These are phyloP conservation scores for Agriopis leucophaearia DNA, from an alignment of 2,888 invertebrate species.

Conservation along the genomic window DNA sequence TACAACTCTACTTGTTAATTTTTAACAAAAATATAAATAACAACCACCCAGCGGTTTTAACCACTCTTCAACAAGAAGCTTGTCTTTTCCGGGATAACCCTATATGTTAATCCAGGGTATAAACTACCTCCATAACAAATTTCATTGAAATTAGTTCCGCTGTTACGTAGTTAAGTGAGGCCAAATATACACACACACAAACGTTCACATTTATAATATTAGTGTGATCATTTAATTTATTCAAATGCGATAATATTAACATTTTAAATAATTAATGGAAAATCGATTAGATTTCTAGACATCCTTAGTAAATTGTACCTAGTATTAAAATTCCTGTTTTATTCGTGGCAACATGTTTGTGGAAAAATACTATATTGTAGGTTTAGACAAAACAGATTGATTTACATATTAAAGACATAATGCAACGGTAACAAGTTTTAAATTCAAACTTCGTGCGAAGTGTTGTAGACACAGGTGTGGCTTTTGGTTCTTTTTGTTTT, in stretches of 20 bases:
- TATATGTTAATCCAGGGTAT: too few relatives aligned
- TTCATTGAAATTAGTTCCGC: too few relatives aligned
- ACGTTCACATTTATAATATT: background rate
- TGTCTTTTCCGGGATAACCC: too few relatives aligned
- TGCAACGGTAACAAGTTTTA: slow-evolving; percentile 28
- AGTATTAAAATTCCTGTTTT: background rate
- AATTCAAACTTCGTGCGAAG: slow-evolving; percentile 15
- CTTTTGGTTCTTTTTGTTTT: slow-evolving; percentile 16
- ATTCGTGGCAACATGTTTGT: slow-evolving; percentile 7
- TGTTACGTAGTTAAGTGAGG: too few relatives aligned
- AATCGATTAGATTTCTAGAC: background rate
- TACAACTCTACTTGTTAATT: background rate
- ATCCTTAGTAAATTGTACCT: background rate
- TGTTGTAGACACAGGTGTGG: slow-evolving; percentile 27
- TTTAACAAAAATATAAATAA: background rate
- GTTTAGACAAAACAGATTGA: slow-evolving; percentile 23
- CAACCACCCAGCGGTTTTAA: too few relatives aligned
- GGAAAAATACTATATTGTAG: slow-evolving; percentile 26
- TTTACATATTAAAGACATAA: slow-evolving; percentile 31
- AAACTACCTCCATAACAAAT: too few relatives aligned
- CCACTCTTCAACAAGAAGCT: too few relatives aligned
- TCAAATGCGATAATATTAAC: background rate
- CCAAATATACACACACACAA: too few relatives aligned
- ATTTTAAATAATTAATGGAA: background rate
- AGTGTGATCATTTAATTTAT: background rate